These are phyloP conservation scores for Planiliza haematocheilus DNA, from an alignment of 2,113 vertebrate species.

Conservation along the genomic window DNA sequence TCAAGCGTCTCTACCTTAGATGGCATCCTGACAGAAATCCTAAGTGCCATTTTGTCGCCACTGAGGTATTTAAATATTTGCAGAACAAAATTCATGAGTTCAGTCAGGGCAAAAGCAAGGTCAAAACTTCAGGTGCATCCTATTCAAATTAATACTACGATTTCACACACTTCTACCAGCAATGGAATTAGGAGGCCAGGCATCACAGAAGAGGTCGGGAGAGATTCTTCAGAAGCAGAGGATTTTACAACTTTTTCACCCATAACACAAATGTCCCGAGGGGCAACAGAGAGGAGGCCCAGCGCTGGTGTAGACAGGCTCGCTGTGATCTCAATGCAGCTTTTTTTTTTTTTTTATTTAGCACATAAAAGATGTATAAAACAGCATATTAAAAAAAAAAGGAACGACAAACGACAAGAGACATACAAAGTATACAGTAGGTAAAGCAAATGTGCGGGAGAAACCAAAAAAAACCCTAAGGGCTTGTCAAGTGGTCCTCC, in stretches of 20 bases:
- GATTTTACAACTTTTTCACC: conserved; percentile 80
- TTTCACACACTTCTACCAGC: conserved; percentile 65
- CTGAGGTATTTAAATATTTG: conserved; percentile 81
- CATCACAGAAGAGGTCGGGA: conserved; percentile 71
- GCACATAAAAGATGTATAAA: no score
- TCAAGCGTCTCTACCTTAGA: conserved; percentile 83
- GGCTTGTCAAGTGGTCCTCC: no score
- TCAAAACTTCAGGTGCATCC: conserved; percentile 1
- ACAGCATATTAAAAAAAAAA: no score
- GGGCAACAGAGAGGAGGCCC: conserved; percentile 79
- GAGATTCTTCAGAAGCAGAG: conserved; percentile 43
- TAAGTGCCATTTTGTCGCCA: conserved; percentile 65
- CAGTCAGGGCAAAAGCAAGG: accelerated
- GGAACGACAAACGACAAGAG: no score
- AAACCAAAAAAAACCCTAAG: no score
- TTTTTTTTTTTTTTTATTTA: no score
- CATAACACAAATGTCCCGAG: conserved; percentile 60
- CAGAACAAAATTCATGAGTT: conserved; percentile 74
- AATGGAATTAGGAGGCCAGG: conserved; percentile 82
- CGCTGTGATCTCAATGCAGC: conserved; percentile 83
- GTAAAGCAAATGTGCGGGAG: no score
- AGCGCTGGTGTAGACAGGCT: conserved; percentile 84
- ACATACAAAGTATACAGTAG: no score
- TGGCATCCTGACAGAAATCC: conserved; percentile 88
- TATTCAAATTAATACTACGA: background rate